Conservation (phyloP, 2,113 vertebrate genomes). For the Cinclus mexicanus region DNA sequence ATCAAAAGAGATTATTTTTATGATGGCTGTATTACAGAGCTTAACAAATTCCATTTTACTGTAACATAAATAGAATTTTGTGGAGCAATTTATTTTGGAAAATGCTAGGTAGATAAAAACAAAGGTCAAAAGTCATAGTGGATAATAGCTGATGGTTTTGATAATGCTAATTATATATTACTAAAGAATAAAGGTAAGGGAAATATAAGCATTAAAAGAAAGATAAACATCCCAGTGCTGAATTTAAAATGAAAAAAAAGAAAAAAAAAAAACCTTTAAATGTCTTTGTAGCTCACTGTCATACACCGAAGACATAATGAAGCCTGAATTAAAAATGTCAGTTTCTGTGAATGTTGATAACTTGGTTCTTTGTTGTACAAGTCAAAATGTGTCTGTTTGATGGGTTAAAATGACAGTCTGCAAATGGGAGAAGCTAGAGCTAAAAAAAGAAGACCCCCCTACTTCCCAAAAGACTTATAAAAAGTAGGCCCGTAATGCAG, state of each 20-base stretch:
- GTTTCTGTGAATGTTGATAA: constrained; percentile 86
- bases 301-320: constrained; percentile 81
- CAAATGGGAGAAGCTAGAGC: constrained; percentile 79
- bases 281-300: constrained; percentile 81
- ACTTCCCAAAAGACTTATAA: constrained; percentile 71
- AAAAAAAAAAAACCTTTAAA: constrained; percentile 70
- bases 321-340: constrained; percentile 89
- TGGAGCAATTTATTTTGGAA: constrained; percentile 46
- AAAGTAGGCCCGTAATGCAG: constrained; percentile 79
- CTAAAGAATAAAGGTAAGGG: constrained; percentile 80
- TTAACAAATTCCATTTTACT: constrained; percentile 43
- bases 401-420: constrained; percentile 89
- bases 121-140: constrained; percentile 77
- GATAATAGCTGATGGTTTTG: constrained; percentile 82
- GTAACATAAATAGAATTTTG: constrained; percentile 47
- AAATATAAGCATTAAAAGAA: constrained; percentile 80
- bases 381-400: constrained; percentile 92
- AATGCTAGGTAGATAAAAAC: constrained; percentile 53
- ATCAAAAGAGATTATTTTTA: neutral
- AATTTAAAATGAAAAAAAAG: constrained; percentile 72
- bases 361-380: constrained; percentile 85
- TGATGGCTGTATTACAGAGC: neutral
- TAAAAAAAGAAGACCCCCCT: constrained; percentile 72
- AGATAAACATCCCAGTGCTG: constrained; percentile 79
- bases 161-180: constrained; percentile 83